phyloP scores from a whole-genome alignment of 2,888 invertebrate genomes.

The Axea sp. region DNA sequence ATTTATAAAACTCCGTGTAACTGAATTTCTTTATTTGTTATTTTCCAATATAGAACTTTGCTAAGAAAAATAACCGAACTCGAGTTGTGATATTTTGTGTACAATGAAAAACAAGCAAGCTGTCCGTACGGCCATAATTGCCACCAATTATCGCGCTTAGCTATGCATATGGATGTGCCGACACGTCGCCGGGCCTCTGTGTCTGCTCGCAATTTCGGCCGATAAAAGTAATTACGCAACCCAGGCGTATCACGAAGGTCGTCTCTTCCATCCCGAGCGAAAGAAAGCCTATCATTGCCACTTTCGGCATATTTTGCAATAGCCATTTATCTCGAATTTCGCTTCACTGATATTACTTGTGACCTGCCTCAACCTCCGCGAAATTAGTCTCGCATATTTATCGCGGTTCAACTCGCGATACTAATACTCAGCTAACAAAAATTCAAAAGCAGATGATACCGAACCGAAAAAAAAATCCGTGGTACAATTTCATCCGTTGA shows the following conservation, averaged over 20 bases:
- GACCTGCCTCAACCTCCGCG: slow-evolving; percentile 75
- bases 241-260: slow-evolving; percentile 72
- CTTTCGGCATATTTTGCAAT: slow-evolving; percentile 55
- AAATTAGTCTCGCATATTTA: slow-evolving; percentile 66
- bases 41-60: too few species aligned
- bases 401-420: slow-evolving; percentile 38
- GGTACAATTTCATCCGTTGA: not conserved
- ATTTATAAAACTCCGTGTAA: too few species aligned
- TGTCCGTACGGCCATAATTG: too few species aligned
- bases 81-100: too few species aligned
- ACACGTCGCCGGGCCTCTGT: slow-evolving; percentile 40
- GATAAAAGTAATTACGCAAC: slow-evolving; percentile 78
- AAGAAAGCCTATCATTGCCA: slow-evolving; percentile 46
- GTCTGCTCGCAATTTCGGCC: slow-evolving; percentile 71
- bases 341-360: slow-evolving; percentile 65
- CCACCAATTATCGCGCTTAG: too few species aligned
- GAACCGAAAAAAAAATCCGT: slow-evolving; percentile 10
- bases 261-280: slow-evolving; percentile 62
- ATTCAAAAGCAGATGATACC: slow-evolving; percentile 2
- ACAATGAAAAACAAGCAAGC: too few species aligned
- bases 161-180: slow-evolving; percentile 27
- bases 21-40: too few species aligned
- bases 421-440: slow-evolving; percentile 37
- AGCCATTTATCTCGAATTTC: slow-evolving; percentile 36
- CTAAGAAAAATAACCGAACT: too few species aligned